These are phyloP conservation scores for Candoia aspera DNA, from an alignment of 2,113 vertebrate species.

Conservation along the genomic window DNA sequence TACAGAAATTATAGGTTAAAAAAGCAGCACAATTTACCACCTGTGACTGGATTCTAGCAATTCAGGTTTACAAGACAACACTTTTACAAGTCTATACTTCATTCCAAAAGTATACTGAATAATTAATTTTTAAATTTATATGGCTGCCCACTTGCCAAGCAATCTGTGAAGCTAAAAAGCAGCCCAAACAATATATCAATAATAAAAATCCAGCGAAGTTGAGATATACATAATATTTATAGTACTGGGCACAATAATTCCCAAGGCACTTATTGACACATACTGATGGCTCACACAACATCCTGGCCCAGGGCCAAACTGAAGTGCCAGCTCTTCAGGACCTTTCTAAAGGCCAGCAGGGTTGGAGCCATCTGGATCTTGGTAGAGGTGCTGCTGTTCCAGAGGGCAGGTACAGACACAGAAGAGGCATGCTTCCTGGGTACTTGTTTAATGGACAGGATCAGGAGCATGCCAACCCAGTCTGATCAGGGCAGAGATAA, in stretches of 20 bases:
- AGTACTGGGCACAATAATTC: neutral
- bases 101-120: no score
- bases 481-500: no score
- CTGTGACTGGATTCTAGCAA: no score
- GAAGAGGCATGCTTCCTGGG: neutral
- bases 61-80: no score
- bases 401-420: neutral
- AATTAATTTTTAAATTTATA: no score
- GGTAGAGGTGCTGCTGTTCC: neutral
- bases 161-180: no score
- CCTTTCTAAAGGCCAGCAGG: neutral
- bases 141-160: no score
- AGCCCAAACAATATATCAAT: no score
- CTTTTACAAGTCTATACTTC: no score
- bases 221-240: neutral
- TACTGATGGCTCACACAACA: neutral
- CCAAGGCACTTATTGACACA: neutral
- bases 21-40: neutral
- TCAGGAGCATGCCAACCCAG: no score
- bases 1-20: neutral
- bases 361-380: neutral
- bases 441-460: no score
- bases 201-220: neutral
- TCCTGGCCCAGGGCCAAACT: neutral
- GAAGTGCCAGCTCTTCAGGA: neutral